These are phyloP conservation scores for Ceratosolen solmsi DNA, from an alignment of 1,140 invertebrate species.

Conservation along the genomic window DNA sequence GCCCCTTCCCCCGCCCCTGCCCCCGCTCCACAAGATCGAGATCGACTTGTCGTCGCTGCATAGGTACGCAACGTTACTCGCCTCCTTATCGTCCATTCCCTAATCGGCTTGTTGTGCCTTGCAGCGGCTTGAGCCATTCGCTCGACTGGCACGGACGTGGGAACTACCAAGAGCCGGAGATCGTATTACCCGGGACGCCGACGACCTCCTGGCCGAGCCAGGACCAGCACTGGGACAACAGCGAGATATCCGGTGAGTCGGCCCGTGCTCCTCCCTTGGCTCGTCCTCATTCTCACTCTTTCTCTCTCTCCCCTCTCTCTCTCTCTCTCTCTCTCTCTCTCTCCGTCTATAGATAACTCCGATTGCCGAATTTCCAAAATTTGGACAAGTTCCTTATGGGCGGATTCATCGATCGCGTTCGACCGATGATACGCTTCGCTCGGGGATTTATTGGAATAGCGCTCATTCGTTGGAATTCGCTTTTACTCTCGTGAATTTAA, in stretches of 20 bases:
- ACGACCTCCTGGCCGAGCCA: not conserved
- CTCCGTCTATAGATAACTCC: too few species aligned
- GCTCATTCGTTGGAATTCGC: too few species aligned
- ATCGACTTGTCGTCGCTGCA: constrained; percentile 42
- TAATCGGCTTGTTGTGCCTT: not conserved
- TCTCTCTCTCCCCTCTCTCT: not conserved
- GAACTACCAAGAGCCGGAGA: constrained; percentile 10
- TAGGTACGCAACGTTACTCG: not conserved
- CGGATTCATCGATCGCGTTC: too few species aligned
- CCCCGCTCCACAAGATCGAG: constrained; percentile 30
- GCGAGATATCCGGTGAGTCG: constrained; percentile 40
- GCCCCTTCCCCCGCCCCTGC: constrained; percentile 32
- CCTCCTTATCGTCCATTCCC: not conserved
- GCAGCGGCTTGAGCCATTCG: not conserved
- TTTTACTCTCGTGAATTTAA: too few species aligned
- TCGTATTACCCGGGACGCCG: not conserved
- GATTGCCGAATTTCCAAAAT: not conserved
- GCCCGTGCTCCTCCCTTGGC: not conserved
- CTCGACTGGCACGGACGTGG: constrained; percentile 15
- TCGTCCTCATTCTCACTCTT: not conserved
- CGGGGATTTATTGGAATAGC: too few species aligned
- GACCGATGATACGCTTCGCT: too few species aligned
- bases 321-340: too few species aligned
- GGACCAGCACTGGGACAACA: constrained; percentile 51
- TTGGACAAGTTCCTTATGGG: too few species aligned